These are phyloP conservation scores for Salvelinus sp. DNA, from an alignment of 2,113 vertebrate species.

Conservation along the genomic window DNA sequence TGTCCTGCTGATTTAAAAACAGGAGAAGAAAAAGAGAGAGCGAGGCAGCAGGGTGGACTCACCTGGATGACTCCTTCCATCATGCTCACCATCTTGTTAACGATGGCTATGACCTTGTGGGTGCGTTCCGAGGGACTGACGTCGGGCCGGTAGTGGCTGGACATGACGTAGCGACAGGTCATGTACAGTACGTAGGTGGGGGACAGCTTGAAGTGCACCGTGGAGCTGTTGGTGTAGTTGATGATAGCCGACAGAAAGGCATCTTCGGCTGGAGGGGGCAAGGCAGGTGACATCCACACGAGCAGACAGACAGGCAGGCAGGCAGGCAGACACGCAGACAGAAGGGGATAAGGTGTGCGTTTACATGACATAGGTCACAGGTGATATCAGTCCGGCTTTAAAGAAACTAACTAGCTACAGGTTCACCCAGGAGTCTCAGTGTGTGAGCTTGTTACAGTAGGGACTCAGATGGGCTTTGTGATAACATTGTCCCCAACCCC, in stretches of 20 bases:
- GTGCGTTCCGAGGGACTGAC: constrained; percentile 89
- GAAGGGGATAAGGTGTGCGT: background rate
- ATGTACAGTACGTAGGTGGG: constrained; percentile 96
- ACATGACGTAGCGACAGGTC: constrained; percentile 94
- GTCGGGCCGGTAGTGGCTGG: constrained; percentile 87
- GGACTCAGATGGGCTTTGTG: background rate
- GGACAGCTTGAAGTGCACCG: constrained; percentile 95
- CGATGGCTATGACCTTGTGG: constrained; percentile 93
- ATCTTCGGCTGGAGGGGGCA: constrained; percentile 84
- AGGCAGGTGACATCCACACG: background rate
- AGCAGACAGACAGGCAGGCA: fast-evolving
- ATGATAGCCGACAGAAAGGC: constrained; percentile 96
- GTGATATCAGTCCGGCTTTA: background rate
- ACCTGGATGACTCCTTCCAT: constrained; percentile 99
- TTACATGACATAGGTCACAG: background rate
- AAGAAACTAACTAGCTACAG: background rate
- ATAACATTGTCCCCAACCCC: constrained; percentile 24
- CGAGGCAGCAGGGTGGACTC: constrained; percentile 48
- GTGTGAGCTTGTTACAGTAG: background rate
- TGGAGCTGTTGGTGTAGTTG: constrained; percentile 98
- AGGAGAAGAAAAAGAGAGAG: background rate
- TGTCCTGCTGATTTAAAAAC: too few relatives aligned
- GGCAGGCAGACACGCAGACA: background rate
- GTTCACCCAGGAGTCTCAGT: background rate
- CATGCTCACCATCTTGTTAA: constrained; percentile 99